phyloP scores from a whole-genome alignment of 1,140 invertebrate species.

The Bombyx mandarina region DNA sequence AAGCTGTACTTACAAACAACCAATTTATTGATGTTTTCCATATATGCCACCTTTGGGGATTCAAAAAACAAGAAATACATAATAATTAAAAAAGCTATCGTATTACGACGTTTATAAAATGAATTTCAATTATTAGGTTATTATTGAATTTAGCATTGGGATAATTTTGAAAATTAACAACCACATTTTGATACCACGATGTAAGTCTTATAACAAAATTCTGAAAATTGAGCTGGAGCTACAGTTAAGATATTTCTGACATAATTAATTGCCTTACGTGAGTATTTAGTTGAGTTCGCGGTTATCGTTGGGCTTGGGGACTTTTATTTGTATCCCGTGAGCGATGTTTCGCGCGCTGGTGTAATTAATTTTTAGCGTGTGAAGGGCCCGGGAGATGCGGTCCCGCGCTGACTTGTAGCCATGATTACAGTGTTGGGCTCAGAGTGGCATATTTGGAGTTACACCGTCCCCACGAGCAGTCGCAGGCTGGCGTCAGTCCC shows the following conservation, averaged over 20 bases:
- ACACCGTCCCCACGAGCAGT: constrained; percentile 31
- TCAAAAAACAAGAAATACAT: not conserved
- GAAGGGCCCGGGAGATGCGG: too few species aligned
- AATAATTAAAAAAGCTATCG: not conserved
- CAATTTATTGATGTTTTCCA: constrained; percentile 13
- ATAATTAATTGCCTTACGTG: too few species aligned
- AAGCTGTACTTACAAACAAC: constrained; percentile 26
- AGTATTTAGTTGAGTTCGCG: not conserved
- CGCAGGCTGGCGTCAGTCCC: constrained; percentile 36
- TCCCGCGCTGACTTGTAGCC: not conserved
- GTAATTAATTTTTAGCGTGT: too few species aligned
- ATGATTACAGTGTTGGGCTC: not conserved
- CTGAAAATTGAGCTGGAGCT: too few species aligned
- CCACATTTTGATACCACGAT: too few species aligned
- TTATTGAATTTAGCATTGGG: not conserved
- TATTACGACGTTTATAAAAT: too few species aligned
- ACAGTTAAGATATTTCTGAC: too few species aligned
- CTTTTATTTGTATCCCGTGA: too few species aligned
- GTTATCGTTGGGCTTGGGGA: too few species aligned
- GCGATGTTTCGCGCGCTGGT: too few species aligned
- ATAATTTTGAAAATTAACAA: too few species aligned
- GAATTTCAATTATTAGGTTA: not conserved
- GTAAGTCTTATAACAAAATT: too few species aligned
- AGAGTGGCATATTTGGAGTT: constrained; percentile 26
- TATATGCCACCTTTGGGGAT: constrained; percentile 18